Base-by-base conservation (phyloP, 2,888 invertebrate species). In the Baronia brevicornis region DNA sequence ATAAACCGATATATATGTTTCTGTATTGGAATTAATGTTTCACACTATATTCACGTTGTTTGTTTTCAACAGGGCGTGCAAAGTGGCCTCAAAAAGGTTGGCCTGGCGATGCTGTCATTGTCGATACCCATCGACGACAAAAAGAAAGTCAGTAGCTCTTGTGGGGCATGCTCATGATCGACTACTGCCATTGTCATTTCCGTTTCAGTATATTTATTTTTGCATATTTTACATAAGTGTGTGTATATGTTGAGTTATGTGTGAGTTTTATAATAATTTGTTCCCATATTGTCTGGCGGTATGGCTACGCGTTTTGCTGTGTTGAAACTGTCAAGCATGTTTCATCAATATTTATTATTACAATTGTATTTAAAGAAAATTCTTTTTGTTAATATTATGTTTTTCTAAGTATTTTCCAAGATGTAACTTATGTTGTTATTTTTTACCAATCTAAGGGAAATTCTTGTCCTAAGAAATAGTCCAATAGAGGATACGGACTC, bases 81-180 rank as follows among this genome's bases (percentile, higher is more conserved):
- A 52, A 62, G 50, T 52, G 73, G 78, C 12, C 55, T 82, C 43
- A 75, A 62, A 65, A 77, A 56, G 48, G 72, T 78, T 21, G 80
- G 77, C 5, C 43, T 77, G 64, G 82, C 82, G 50, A 62, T 82
- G 70, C 63, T 82, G 57, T 68, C 78, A 1, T 52, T 82, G 17
- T 63, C 80, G 11, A 64, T 80, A 25, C 68, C 73, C 1, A 46
- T 68, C 31, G 65, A 63, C 52, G 67, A 68, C 41, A 73, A 61
- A 53, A 65, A 66, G 34, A 77, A 80, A 82, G 82, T 82, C 63
- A 73, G 80, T 82, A 61, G 53, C 46, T 55, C 45, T 52, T 41
- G 46, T 54, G 47, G 49, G 50, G 53, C 56, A 57, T 56, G 56
- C 31, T 45, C 27, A 37, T 27, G 41, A 13, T 22, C 19, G 15